Evolutionary conservation across 2,113 vertebrate species (phyloP), one percentile per base, ranked within the genome.

Genomic region (Turdus rufiventris): DNA sequence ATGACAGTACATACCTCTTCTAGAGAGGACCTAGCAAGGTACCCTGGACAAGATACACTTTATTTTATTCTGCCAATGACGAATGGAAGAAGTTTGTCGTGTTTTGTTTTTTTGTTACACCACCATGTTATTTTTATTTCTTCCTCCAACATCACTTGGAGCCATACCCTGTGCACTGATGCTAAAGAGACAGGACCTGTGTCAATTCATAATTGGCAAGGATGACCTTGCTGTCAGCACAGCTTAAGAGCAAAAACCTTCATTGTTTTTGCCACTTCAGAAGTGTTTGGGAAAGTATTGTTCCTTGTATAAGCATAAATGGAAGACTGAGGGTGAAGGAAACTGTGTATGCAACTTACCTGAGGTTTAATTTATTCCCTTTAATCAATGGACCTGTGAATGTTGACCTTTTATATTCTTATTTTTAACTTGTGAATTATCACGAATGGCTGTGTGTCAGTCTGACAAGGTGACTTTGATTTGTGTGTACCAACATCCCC

Each of bases 301-400:
- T 94, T 89, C 89, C 78, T 56, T 92, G 92, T 95, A 67, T 88
- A 93, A 95, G 89, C 96, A 33, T 93, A 95, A 97, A 95, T 96
- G 91, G 93, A 91, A 96, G 93, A 95, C 91, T 95, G 90, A 97
- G 83, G 85, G 84, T 92, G 96, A 97, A 93, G 95, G 80, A 87
- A 96, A 89, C 70, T 4, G 6, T 36, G 57, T 92, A 91, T 94
- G 92, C 89, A 95, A 92, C 88, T 90, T 89, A 62, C 6, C 94
- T 93, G 65, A 95, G 89, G 94, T 93, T 98, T 98, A 97, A 98
- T 98, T 98, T 98, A 97, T 98, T 98, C 96, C 97, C 87, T 95
- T 91, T 91, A 96, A 95, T 82, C 92, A 80, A 87, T 91, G 95
- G 90, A 85, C 84, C 57, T 94, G 89, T 97, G 97, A 97, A 96